Percentiles rank a stretch among this genome's conserved stretches.
Evolutionary conservation across 2,888 invertebrate species (phyloP).

Genomic region (Drosophila glabriapex): DNA sequence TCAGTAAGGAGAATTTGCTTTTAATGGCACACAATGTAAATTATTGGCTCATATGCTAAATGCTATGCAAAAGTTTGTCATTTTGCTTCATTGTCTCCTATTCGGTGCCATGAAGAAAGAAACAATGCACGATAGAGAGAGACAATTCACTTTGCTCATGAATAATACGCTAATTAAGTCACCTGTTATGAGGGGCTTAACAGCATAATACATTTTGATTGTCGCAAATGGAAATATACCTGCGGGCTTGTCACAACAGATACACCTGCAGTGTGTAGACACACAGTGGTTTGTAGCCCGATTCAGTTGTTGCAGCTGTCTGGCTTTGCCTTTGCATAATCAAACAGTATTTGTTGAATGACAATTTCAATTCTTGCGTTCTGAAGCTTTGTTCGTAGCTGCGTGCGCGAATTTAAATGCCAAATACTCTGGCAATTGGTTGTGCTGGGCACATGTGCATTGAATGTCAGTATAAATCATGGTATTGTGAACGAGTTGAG

Average conservation of each 20-base stretch:
- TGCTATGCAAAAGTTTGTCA: slow-evolving; percentile 24
- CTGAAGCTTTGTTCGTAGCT: slow-evolving; percentile 38
- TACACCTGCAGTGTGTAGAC: background rate
- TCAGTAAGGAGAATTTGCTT: slow-evolving; percentile 45
- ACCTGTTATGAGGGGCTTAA: slow-evolving; percentile 56
- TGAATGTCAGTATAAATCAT: background rate
- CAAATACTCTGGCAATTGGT: slow-evolving; percentile 2
- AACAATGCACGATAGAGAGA: slow-evolving; percentile 18
- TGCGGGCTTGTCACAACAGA: slow-evolving; percentile 36
- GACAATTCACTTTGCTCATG: slow-evolving; percentile 33
- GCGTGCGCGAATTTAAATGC: slow-evolving; percentile 54
- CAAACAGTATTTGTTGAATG: slow-evolving; percentile 22
- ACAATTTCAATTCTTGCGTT: slow-evolving; percentile 33
- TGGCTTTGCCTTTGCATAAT: slow-evolving; percentile 16
- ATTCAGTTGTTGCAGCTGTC: slow-evolving; percentile 20
- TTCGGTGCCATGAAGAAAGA: slow-evolving; percentile 1
- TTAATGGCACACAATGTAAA: slow-evolving; percentile 14
- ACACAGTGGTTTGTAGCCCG: background rate
- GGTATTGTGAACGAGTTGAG: background rate
- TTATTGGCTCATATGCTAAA: slow-evolving; percentile 36
- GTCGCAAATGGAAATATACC: slow-evolving; percentile 62
- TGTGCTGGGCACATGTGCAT: slow-evolving; percentile 2
- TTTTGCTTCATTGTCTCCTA: slow-evolving; percentile 8
- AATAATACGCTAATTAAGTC: slow-evolving; percentile 66
- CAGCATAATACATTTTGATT: slow-evolving; percentile 62